Evolutionary conservation across 2,113 vertebrate species (phyloP).

Genomic region (Onychostoma macrolepis): DNA sequence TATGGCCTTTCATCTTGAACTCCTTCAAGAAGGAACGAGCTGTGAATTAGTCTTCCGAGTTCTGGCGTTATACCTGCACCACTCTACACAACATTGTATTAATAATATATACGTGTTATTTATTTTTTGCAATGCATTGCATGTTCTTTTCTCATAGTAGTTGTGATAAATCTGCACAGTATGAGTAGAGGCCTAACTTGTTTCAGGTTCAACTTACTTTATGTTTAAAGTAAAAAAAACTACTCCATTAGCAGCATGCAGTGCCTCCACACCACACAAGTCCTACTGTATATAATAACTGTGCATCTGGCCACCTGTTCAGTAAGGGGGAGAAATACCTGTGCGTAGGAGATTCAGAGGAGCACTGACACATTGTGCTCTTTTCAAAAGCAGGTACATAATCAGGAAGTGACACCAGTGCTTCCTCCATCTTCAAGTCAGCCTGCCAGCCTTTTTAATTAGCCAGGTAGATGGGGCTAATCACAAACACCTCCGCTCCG

Average conservation of each 20-base stretch:
- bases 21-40: not conserved
- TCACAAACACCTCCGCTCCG: constrained; percentile 32
- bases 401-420: constrained; percentile 14
- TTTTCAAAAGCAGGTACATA: constrained; percentile 35
- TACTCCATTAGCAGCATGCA: not conserved
- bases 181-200: not conserved
- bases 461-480: constrained; percentile 31
- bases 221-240: not conserved
- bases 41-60: not conserved
- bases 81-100: no score
- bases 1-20: not conserved
- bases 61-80: not conserved
- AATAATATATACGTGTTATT: no score
- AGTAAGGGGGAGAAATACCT: constrained; percentile 13
- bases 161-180: no score
- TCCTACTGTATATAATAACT: not conserved
- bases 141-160: not conserved
- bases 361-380: constrained; percentile 1
- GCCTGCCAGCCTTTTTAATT: constrained; percentile 44
- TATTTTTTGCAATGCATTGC: not conserved
- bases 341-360: not conserved
- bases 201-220: not conserved
- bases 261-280: not conserved
- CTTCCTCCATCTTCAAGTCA: constrained; percentile 17
- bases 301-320: constrained; percentile 34